Evolutionary conservation across 2,797 vertebrate species (phyloP).

Genomic region (Sebastes taczanowskii): DNA sequence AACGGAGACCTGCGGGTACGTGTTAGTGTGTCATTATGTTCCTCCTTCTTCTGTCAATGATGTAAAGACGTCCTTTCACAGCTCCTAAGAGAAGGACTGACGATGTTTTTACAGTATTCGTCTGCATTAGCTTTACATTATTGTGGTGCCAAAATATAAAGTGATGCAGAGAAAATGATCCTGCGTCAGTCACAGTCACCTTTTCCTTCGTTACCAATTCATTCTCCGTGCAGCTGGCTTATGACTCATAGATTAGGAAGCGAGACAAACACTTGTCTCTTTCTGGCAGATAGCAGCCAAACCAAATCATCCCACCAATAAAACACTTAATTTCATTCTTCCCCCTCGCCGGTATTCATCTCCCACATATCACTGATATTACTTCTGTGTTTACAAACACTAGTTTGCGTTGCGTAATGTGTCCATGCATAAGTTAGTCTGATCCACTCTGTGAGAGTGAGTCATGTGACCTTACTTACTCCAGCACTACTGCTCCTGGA

Average conservation of each 20-base stretch:
- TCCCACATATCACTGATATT: background rate
- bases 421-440: constrained; percentile 8
- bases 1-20: constrained; percentile 95
- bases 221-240: background rate
- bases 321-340: constrained; percentile 2
- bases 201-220: constrained; percentile 23
- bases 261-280: constrained; percentile 16
- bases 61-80: background rate
- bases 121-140: background rate
- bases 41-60: background rate
- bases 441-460: constrained; percentile 8
- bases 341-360: background rate
- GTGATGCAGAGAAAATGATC: background rate
- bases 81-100: background rate
- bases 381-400: constrained; percentile 24
- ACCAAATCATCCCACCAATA: constrained; percentile 5
- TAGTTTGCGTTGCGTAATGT: background rate
- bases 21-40: background rate
- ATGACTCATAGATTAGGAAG: constrained; percentile 28
- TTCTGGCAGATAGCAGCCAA: constrained; percentile 4
- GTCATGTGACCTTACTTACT: constrained; percentile 46
- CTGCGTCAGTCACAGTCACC: constrained; percentile 25
- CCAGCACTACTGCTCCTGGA: constrained; percentile 25
- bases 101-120: background rate
- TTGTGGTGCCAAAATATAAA: background rate